Evolutionary conservation across 2,797 vertebrate species (phyloP), one percentile per base, ranked within the genome.

Genomic region (Orestias chungarensis): DNA sequence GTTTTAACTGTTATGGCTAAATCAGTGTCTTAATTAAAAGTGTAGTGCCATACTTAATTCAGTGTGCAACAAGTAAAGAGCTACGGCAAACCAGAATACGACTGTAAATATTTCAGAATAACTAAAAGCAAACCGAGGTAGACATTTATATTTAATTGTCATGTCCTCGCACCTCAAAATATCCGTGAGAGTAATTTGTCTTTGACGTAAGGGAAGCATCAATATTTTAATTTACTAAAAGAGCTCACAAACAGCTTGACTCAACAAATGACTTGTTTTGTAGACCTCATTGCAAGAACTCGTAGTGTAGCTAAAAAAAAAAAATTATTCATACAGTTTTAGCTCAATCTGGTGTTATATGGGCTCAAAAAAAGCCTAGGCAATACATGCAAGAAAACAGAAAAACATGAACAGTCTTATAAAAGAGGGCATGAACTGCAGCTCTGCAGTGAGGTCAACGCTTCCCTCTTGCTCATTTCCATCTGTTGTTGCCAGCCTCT

Each of bases 91-190:
- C 75, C 71, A 78, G 84, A 86, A 88, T 80, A 87, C 82, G 76
- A 79, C 76, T 78, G 86, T 94, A 81, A 93, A 95, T 94, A 94
- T 94, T 95, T 94, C 70, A 94, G 69, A 91, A 79, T 90, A 88
- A 91, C 91, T 93, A 93, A 95, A 92, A 94, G 91, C 88, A 93
- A 93, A 92, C 87, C 79, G 79, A 88, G 87, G 89, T 93, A 88
- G 82, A 71, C 78, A 91, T 94, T 78, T 76, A 95, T 94, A 89
- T 92, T 94, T 93, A 50, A 94, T 90, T 61, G 38, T 54, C 59
- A 29, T 74, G 70, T 83, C 86, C 71, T 78, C 68, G 29, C 84
- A 90, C 79, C 76, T 91, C 75, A 55, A 81, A 43, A 82, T 86
- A 87, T 88, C 71, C 87, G 64, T 78, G 77, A 85, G 68, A 87